Evolutionary conservation across 1,140 invertebrate genomes (phyloP), one percentile per base, ranked within the genome.

Genomic region (Neodiprion pinetum): DNA sequence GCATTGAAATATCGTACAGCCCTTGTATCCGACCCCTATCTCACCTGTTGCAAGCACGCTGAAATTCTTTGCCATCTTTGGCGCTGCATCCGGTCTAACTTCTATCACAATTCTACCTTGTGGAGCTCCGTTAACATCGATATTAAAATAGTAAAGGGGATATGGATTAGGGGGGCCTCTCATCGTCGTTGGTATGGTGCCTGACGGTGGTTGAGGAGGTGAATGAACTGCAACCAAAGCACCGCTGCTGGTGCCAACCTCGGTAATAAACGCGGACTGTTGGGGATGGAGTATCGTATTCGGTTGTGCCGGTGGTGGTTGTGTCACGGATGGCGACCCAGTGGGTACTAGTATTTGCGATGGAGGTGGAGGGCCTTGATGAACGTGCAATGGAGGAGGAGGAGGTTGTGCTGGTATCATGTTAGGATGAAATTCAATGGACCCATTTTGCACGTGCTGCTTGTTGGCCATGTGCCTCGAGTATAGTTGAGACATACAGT

Each of bases 61-160:
- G 86, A 98, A 98, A 86, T 98, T 98, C 83, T 96, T 95, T 28
- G 95, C 93, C 91, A 98, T 98, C 82, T 94, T 96, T 5, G 97
- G 97, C 4, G 96, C 96, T 7, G 93, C 92, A 86, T 97, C 95
- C 9, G 92, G 92, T 77, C 95, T 92, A 9, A 97, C 93, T 89
- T 98, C 95, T 77, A 96, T 94, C 7, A 96, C 91, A 71, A 97
- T 91, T 17, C 95, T 89, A 1, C 95, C 95, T 73, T 92, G 90
- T 0, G 91, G 90, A 21, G 90, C 85, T 12, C 93, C 92, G 82
- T 94, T 93, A 14, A 94, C 92, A 79, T 95, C 94, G 75, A 95
- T 91, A 80, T 94, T 93, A 82, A 95, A 94, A 81, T 90, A 95
- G 81, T 94, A 95, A 48, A 94, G 87, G 1, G 94, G 94, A 82